These are phyloP conservation scores for Choloepus hoffmanni DNA, from an alignment of 2,113 vertebrate species.

Conservation along the genomic window DNA sequence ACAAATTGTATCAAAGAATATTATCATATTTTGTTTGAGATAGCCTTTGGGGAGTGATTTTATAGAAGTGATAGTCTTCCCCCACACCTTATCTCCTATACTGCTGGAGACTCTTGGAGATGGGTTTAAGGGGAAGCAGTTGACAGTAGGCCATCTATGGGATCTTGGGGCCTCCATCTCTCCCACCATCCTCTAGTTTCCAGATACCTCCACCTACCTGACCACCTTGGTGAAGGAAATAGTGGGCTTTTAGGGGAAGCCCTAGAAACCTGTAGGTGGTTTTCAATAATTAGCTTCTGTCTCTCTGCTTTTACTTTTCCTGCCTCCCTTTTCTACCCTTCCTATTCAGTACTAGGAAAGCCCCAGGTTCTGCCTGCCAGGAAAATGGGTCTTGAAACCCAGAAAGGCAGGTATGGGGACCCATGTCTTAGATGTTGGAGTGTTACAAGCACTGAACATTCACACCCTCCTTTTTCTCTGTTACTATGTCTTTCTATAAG, in stretches of 20 bases:
- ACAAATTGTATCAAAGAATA: conserved; percentile 4
- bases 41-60: conserved; percentile 46
- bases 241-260: conserved; percentile 27
- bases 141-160: conserved; percentile 26
- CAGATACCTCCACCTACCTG: not conserved
- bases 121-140: conserved; percentile 41
- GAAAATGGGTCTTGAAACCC: conserved; percentile 37
- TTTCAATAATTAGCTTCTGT: conserved; percentile 50
- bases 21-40: not conserved
- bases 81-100: not conserved
- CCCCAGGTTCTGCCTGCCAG: not conserved
- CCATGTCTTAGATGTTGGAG: not conserved
- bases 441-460: conserved; percentile 49
- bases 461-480: not conserved
- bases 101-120: conserved; percentile 35
- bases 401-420: not conserved
- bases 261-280: conserved; percentile 63
- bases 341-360: conserved; percentile 21
- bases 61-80: conserved; percentile 46
- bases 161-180: not conserved
- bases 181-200: not conserved
- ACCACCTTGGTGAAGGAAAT: conserved; percentile 54
- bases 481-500: conserved; percentile 64
- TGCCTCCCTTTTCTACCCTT: not conserved
- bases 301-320: not conserved